Conservation (phyloP, 2,113 vertebrate species). For the Balaeniceps rex region DNA sequence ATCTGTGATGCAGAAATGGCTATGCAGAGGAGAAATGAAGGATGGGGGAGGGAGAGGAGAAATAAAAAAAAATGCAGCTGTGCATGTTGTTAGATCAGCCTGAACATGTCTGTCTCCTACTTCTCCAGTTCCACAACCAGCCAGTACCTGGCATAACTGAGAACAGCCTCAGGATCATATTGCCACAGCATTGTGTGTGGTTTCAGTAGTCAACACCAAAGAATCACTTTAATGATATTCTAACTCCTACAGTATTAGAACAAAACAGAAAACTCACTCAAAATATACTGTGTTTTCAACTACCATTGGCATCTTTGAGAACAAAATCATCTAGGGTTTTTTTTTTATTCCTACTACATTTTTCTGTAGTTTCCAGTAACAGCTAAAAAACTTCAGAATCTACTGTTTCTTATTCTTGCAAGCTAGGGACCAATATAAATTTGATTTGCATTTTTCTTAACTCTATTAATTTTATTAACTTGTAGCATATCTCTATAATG, state of each 20-base stretch:
- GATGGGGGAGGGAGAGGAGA: neutral
- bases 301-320: neutral
- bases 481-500: neutral
- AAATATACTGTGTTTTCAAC: neutral
- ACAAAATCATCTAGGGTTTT: neutral
- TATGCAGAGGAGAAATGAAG: neutral
- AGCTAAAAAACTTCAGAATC: neutral
- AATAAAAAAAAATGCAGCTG: neutral
- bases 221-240: neutral
- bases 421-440: neutral
- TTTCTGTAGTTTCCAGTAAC: neutral
- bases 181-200: neutral
- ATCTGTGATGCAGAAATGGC: neutral
- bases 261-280: neutral
- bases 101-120: neutral
- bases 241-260: neutral
- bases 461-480: neutral
- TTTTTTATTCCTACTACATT: neutral
- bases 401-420: neutral
- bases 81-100: neutral
- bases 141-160: neutral
- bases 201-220: neutral
- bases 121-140: neutral
- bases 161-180: neutral
- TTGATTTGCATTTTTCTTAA: neutral